Base-by-base conservation (phyloP, 2,113 vertebrate genomes). In the Forbesichthys papilliferus region DNA sequence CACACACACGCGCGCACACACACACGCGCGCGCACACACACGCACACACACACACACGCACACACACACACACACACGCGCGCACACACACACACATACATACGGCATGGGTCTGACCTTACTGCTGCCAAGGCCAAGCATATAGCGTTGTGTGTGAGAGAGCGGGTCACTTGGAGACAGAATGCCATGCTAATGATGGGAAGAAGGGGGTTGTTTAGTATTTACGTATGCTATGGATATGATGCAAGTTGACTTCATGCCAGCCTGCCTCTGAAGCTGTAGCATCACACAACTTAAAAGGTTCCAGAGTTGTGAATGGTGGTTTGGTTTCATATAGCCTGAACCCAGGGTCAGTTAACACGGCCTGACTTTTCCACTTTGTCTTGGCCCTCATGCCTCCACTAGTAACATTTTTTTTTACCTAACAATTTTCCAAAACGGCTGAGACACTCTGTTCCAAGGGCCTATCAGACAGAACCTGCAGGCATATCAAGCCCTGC, bases 181-280 rank as follows among this genome's bases (percentile, higher is more conserved):
- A 82, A 78, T 73, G 58, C 70, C 81, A 80, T 74, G 73, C 81
- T 85, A 81, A 86, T 77, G 81, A 78, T 9, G 74, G 27, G 72
- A 79, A 83, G 68, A 73, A 49, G 49, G 1, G 47, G 14, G n/a
- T 70, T 73, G 71, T 78, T 82, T 60, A 34, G 73, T 55, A 75
- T 83, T 87, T 79, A 75, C 53, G 48, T 69, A 20, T 14, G 49
- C 11, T 68, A 61, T 67, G 61, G 67, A 59, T 42, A 42, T 42
- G 61, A 8, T 1, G n/a, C 9, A 59, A 56, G 54, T 9, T 46
- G 13, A 9, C 6, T 7, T 53, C 8, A 72, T 69, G 36, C 58
- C 27, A 27, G 27, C 27, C 27, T 8, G 54, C 36, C 9, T 2
- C 7, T 5, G 16, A 58, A 33, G 9, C 27, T 27, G 27, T 27